These are phyloP conservation scores for Toxotes jaculatrix DNA, from an alignment of 2,113 vertebrate species.

Conservation along the genomic window DNA sequence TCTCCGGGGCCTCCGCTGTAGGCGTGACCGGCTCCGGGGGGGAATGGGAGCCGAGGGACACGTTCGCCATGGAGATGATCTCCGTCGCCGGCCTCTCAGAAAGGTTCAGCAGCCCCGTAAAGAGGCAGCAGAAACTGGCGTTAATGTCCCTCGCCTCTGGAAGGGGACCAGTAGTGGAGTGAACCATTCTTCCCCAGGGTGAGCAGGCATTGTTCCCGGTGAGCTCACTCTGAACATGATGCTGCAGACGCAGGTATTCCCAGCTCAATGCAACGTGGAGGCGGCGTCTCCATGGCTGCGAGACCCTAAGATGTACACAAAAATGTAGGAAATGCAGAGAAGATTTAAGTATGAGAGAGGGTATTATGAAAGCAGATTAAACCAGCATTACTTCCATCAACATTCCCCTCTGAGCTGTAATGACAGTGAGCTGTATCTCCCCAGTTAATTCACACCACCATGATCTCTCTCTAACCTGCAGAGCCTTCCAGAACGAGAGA, in stretches of 20 bases:
- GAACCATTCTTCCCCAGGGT: conserved; percentile 85
- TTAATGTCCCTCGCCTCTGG: conserved; percentile 83
- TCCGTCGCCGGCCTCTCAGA: conserved; percentile 73
- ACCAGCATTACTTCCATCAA: background rate
- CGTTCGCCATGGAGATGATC: conserved; percentile 66
- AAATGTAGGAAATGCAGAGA: background rate
- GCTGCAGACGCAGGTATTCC: conserved; percentile 3
- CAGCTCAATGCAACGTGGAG: background rate
- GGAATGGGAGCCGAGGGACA: conserved; percentile 72
- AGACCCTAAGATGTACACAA: conserved; percentile 38
- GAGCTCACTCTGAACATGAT: conserved; percentile 38
- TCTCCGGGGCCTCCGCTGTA: conserved; percentile 73
- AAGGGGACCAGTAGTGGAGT: conserved; percentile 82
- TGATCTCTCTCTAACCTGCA: background rate
- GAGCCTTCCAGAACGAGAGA: background rate
- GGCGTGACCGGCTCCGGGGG: conserved; percentile 77
- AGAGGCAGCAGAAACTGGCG: conserved; percentile 74
- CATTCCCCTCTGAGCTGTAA: background rate
- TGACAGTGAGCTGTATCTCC: background rate
- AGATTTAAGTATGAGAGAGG: background rate
- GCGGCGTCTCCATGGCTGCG: conserved; percentile 26
- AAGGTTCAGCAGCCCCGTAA: conserved; percentile 82
- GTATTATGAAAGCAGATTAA: background rate
- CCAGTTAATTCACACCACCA: background rate
- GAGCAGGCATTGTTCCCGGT: conserved; percentile 62